phyloP scores from a whole-genome alignment of 2,888 invertebrate genomes.

The Oscheius sp. region DNA sequence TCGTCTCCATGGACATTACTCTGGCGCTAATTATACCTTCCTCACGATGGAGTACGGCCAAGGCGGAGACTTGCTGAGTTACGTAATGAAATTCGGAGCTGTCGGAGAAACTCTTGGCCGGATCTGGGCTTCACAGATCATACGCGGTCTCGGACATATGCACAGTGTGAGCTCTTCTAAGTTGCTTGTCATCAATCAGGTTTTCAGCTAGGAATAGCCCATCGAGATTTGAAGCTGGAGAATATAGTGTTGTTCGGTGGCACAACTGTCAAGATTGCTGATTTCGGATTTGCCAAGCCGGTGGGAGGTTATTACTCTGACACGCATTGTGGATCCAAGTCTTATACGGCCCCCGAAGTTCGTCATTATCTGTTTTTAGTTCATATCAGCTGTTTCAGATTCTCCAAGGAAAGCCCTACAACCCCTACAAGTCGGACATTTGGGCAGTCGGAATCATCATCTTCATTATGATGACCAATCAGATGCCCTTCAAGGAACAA shows the following conservation, averaged over 20 bases:
- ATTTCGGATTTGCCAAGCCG: conserved; percentile 75
- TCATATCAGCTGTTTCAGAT: not conserved
- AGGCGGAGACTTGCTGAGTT: conserved; percentile 75
- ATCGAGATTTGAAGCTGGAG: conserved; percentile 76
- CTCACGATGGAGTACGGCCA: conserved; percentile 75
- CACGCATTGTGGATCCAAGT: conserved; percentile 77
- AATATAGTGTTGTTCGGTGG: conserved; percentile 75
- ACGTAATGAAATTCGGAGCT: conserved; percentile 75
- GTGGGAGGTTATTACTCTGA: conserved; percentile 63
- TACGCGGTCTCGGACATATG: conserved; percentile 74
- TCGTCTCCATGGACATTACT: conserved; percentile 50
- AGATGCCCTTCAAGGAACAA: conserved; percentile 76
- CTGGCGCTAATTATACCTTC: conserved; percentile 63
- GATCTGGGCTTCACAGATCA: conserved; percentile 74
- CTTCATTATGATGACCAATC: conserved; percentile 75
- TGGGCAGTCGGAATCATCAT: conserved; percentile 76
- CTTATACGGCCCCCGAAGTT: conserved; percentile 75
- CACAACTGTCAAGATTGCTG: conserved; percentile 74
- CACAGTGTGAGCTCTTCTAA: conserved; percentile 68
- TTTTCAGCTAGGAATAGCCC: conserved; percentile 73
- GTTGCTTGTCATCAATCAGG: too few relatives aligned
- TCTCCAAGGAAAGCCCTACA: not conserved
- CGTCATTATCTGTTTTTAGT: conserved; percentile 70
- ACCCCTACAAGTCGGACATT: conserved; percentile 2
- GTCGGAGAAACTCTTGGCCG: conserved; percentile 73